Conservation (phyloP, 1,140 invertebrate genomes). For the Theocolax elegans region DNA sequence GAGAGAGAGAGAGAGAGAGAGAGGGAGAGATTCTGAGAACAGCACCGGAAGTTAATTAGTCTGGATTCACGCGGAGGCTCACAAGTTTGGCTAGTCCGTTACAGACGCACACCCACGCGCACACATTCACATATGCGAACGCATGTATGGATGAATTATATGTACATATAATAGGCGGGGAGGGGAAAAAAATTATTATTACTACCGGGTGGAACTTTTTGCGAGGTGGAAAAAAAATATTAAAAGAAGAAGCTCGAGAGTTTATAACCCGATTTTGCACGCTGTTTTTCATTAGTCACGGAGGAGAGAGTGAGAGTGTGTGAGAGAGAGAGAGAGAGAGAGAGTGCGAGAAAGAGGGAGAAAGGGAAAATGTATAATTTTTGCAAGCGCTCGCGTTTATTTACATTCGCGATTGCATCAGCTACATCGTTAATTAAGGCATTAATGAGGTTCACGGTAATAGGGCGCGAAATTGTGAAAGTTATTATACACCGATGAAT, state of each 20-base stretch:
- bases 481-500: background rate
- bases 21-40: background rate
- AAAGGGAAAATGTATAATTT: too few relatives aligned
- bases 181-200: constrained; percentile 19
- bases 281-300: background rate
- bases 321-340: too few relatives aligned
- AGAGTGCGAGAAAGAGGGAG: too few relatives aligned
- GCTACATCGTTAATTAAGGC: background rate
- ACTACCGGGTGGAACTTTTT: background rate
- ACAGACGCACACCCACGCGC: background rate
- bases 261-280: background rate
- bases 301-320: too few relatives aligned
- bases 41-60: constrained; percentile 33
- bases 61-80: constrained; percentile 22
- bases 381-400: too few relatives aligned
- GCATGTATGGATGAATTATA: background rate
- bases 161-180: constrained; percentile 6
- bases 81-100: background rate
- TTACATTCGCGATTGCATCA: constrained; percentile 8
- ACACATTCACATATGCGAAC: background rate
- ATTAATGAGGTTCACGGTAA: constrained; percentile 4
- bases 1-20: background rate
- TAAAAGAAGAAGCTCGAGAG: background rate
- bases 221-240: background rate
- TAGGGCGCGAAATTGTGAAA: background rate